These are phyloP conservation scores for Nyctereutes procyonoides DNA, from an alignment of 2,113 vertebrate species.

Conservation along the genomic window DNA sequence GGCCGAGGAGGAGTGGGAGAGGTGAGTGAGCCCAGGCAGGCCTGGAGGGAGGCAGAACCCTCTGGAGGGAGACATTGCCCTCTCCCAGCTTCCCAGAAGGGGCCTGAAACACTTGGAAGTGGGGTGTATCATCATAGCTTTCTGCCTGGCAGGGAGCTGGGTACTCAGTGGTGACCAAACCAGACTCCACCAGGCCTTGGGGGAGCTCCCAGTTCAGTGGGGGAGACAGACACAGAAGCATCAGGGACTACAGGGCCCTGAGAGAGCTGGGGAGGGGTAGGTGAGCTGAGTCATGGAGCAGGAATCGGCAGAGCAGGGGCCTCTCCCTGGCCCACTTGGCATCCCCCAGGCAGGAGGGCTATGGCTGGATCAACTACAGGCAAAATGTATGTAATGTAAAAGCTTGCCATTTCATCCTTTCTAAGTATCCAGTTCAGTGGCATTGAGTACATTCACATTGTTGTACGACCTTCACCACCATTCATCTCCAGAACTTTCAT, in stretches of 20 bases:
- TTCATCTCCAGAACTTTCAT: not conserved
- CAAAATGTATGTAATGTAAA: not conserved
- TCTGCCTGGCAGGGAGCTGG: not conserved
- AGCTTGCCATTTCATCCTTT: not conserved
- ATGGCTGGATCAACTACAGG: not conserved
- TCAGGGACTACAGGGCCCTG: not conserved
- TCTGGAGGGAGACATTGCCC: rapidly evolving
- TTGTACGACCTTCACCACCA: not conserved
- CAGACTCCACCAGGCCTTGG: not conserved
- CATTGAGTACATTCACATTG: too few relatives aligned
- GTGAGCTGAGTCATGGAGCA: not conserved
- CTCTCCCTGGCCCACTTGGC: not conserved
- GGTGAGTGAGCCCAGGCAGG: slow-evolving; percentile 81
- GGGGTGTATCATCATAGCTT: not conserved
- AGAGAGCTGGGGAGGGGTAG: not conserved
- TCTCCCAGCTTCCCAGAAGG: not conserved
- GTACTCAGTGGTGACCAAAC: not conserved
- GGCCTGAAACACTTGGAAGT: not conserved
- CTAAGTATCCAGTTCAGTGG: not conserved
- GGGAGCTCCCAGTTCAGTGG: not conserved
- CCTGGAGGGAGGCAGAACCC: not conserved
- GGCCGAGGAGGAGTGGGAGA: slow-evolving; percentile 96
- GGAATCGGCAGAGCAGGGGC: not conserved
- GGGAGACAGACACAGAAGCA: not conserved
- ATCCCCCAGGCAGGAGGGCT: too few relatives aligned